Percentiles rank a stretch among this genome's conserved stretches.
Evolutionary conservation across 1,140 invertebrate species (phyloP).

Genomic region (Drosophila lacertosa): DNA sequence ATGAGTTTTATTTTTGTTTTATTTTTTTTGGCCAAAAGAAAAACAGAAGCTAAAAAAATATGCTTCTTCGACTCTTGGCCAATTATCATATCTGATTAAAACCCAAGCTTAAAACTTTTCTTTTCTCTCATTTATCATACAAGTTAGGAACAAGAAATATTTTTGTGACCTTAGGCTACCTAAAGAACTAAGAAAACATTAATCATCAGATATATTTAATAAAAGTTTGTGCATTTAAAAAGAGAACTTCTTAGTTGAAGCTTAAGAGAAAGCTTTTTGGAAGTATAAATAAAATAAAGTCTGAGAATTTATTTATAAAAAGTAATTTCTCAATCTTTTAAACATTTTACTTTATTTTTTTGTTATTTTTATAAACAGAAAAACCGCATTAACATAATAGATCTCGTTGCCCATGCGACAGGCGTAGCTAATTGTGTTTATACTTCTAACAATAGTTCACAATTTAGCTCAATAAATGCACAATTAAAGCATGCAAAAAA

Average conservation of each 20-base stretch:
- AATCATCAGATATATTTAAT: background rate
- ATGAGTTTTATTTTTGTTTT: too few relatives aligned
- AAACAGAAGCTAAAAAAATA: conserved; percentile 17
- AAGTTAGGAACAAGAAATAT: background rate
- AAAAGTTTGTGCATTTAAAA: background rate
- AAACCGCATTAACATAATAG: background rate
- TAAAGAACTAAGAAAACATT: conserved; percentile 1
- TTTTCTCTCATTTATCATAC: conserved; percentile 34
- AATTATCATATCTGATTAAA: conserved; percentile 27
- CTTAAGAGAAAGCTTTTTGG: background rate
- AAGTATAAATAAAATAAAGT: background rate
- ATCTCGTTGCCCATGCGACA: background rate
- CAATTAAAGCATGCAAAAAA: conserved; percentile 10
- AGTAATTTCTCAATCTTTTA: too few relatives aligned
- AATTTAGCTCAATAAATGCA: conserved; percentile 23
- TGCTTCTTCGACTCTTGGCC: conserved; percentile 6
- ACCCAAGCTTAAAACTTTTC: conserved; percentile 22
- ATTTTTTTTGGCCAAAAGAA: background rate
- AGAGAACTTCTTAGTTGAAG: background rate
- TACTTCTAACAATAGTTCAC: conserved; percentile 5
- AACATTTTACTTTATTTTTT: too few relatives aligned
- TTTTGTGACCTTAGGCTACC: background rate
- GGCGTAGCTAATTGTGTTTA: conserved; percentile 5
- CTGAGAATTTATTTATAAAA: too few relatives aligned
- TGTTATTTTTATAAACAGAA: too few relatives aligned